Evolutionary conservation across 2,797 vertebrate genomes (phyloP).

Genomic region (Limnodromus scolopaceus): DNA sequence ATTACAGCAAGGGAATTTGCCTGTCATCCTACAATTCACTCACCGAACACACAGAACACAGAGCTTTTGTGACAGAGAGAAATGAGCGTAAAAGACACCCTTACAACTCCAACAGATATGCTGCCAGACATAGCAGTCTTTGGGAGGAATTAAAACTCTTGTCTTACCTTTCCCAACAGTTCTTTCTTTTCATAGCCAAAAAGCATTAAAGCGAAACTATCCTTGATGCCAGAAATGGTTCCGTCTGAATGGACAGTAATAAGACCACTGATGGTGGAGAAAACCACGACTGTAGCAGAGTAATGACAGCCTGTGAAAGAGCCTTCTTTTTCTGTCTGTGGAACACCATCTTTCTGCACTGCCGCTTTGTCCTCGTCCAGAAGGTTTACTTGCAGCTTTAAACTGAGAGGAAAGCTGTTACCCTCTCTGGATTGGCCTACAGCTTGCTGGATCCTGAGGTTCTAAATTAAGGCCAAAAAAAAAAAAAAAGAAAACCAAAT

Average conservation of each 20-base stretch:
- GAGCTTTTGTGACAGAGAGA: not conserved
- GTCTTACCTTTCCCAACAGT: conserved; percentile 88
- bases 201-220: conserved; percentile 84
- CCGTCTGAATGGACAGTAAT: conserved; percentile 87
- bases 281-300: conserved; percentile 86
- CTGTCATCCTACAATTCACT: not conserved
- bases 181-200: conserved; percentile 89
- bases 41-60: fast-evolving
- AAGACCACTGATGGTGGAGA: conserved; percentile 86
- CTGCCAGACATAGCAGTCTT: not conserved
- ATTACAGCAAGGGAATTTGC: not conserved
- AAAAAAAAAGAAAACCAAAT: not conserved
- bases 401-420: conserved; percentile 83
- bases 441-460: conserved; percentile 84
- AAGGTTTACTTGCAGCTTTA: conserved; percentile 82
- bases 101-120: not conserved
- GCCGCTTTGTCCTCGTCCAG: conserved; percentile 43
- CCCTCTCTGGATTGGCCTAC: conserved; percentile 81
- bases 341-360: not conserved
- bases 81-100: not conserved
- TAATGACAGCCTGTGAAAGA: conserved; percentile 68
- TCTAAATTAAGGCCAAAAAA: conserved; percentile 72
- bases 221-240: conserved; percentile 85
- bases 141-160: not conserved
- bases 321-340: not conserved